Evolutionary conservation across 2,888 invertebrate genomes (phyloP).

Genomic region (Nemotelus pantherinus): DNA sequence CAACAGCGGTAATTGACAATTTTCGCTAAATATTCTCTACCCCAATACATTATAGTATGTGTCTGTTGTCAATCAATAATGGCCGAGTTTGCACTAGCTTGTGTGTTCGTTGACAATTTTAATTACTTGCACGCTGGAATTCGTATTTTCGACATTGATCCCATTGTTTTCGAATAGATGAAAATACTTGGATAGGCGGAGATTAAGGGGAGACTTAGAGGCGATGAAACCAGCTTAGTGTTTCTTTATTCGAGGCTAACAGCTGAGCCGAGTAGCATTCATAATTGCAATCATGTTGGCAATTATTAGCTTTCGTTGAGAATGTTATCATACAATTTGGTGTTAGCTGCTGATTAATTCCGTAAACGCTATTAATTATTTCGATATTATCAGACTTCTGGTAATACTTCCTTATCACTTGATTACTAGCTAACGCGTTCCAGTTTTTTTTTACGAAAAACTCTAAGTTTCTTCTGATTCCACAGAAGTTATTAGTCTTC

Average conservation of each 20-base stretch:
- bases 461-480: too few species aligned
- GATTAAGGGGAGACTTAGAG: neutral
- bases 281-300: conserved; percentile 39
- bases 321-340: conserved; percentile 38
- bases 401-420: conserved; percentile 30
- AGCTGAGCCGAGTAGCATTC: conserved; percentile 5
- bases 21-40: too few species aligned
- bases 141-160: neutral
- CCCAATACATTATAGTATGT: too few species aligned
- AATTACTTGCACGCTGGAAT: neutral
- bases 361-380: conserved; percentile 31
- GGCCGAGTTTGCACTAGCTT: too few species aligned
- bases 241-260: conserved; percentile 8
- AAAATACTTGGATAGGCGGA: neutral
- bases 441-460: neutral
- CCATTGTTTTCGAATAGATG: neutral
- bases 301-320: conserved; percentile 31
- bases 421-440: neutral
- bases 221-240: neutral
- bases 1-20: neutral
- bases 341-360: conserved; percentile 32
- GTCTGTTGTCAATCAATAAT: too few species aligned
- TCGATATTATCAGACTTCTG: conserved; percentile 40
- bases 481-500: too few species aligned
- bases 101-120: too few species aligned